phyloP scores from a whole-genome alignment of 1,140 invertebrate species.

The Drosophila teissieri region DNA sequence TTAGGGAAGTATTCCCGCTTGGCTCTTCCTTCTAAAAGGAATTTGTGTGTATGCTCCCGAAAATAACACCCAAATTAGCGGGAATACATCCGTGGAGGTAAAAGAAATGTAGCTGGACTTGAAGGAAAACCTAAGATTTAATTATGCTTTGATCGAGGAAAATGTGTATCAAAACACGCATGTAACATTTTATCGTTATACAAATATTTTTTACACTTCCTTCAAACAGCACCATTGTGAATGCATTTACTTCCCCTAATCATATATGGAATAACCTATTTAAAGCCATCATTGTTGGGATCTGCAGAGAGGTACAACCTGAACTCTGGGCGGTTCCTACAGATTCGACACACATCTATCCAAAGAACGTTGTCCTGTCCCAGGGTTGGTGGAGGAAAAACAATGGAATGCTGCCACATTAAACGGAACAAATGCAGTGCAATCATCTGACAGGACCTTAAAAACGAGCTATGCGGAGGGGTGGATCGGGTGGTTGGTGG shows the following conservation, averaged over 20 bases:
- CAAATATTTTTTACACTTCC: slow-evolving; percentile 1
- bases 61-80: slow-evolving; percentile 11
- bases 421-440: slow-evolving; percentile 71
- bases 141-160: neutral
- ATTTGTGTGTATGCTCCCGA: slow-evolving; percentile 16
- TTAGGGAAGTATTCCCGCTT: slow-evolving; percentile 18
- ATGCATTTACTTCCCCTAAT: slow-evolving; percentile 1
- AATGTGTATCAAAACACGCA: neutral
- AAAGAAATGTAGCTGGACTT: slow-evolving; percentile 3
- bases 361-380: slow-evolving; percentile 44
- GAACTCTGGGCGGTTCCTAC: slow-evolving; percentile 33
- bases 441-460: slow-evolving; percentile 49
- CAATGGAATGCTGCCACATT: slow-evolving; percentile 65
- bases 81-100: neutral
- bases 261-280: slow-evolving; percentile 23
- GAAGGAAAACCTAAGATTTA: neutral
- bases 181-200: neutral
- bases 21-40: slow-evolving; percentile 19
- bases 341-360: slow-evolving; percentile 51
- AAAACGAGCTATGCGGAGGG: slow-evolving; percentile 17
- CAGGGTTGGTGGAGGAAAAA: slow-evolving; percentile 53
- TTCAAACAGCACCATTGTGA: neutral
- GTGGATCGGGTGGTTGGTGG: slow-evolving; percentile 19
- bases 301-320: slow-evolving; percentile 9
- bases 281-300: slow-evolving; percentile 29